Evolutionary conservation across 2,113 vertebrate genomes (phyloP), one percentile per base, ranked within the genome.

Genomic region (Willisornis vidua): DNA sequence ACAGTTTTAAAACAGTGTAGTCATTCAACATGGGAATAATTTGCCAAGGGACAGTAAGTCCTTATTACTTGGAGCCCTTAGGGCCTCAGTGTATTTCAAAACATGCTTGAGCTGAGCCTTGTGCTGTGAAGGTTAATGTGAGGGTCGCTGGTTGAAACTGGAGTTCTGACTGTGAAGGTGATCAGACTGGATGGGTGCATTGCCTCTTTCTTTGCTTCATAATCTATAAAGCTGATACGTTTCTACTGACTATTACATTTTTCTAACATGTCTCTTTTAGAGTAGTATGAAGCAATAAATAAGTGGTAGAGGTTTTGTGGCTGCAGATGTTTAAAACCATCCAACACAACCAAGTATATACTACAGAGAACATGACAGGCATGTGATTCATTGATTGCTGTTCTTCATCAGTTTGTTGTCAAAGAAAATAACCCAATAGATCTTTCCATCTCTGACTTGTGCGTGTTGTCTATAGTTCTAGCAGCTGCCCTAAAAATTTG

Each of bases 351-450:
- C 41, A 65, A 94, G 45, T 81, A 28, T 51, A 35, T 43, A 10
- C 46, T 88, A 3, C 25, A 78, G 48, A 77, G 89, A 65, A 78
- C 5, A 3, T 89, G 91, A 87, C 80, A 89, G 61, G 80, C 61
- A 45, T 61, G 84, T 85, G 70, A 85, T 92, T 91, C 82, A 94
- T 95, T 89, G 91, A 92, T 75, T 94, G 57, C 70, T 72, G 39
- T 57, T 94, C 79, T 88, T 94, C 83, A 85, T 90, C 68, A 75
- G 49, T 59, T 86, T 57, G 13, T 55, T 75, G 51, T 80, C 3
- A 2, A 84, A 96, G 61, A 78, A 94, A 89, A 89, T 86, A 92
- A 86, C 55, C 59, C 71, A 71, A 85, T 82, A 94, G 89, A 94
- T 93, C 91, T 95, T 92, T 90, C 89, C 89, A 45, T 92, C 65